Evolutionary conservation across 2,888 invertebrate species (phyloP).

Genomic region (Parthenolecanium corni): DNA sequence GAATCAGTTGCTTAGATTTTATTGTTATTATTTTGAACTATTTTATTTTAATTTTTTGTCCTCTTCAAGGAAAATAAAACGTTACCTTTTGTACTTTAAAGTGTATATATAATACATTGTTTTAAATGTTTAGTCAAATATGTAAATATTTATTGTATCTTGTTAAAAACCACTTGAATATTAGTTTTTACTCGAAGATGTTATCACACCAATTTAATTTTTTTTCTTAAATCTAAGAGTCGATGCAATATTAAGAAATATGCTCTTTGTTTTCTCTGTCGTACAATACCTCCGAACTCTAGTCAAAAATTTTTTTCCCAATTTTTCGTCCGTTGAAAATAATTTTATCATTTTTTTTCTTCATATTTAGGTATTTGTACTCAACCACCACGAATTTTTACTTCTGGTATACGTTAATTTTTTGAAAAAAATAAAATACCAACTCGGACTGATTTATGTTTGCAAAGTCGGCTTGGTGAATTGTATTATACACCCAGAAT

Average conservation of each 20-base stretch:
- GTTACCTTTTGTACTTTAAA: constrained; percentile 24
- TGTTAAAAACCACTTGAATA: too few relatives aligned
- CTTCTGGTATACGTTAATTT: too few relatives aligned
- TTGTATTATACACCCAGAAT: not conserved
- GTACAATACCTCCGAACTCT: not conserved
- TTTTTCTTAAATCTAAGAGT: too few relatives aligned
- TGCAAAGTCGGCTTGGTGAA: not conserved
- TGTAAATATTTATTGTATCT: too few relatives aligned
- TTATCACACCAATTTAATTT: not conserved
- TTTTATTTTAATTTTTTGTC: constrained; percentile 14
- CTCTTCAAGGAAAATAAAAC: constrained; percentile 9
- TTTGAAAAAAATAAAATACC: too few relatives aligned
- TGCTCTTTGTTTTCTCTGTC: not conserved
- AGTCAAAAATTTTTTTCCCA: not conserved
- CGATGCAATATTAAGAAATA: not conserved
- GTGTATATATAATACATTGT: constrained; percentile 25
- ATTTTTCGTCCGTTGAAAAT: too few relatives aligned
- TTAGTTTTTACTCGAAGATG: not conserved
- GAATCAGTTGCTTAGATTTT: constrained; percentile 6
- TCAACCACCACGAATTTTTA: too few relatives aligned
- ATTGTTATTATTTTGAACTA: not conserved
- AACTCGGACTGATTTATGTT: too few relatives aligned
- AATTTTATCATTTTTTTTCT: too few relatives aligned
- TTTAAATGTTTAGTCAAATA: not conserved
- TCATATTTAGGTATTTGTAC: too few relatives aligned